phyloP scores from a whole-genome alignment of 2,113 vertebrate species.

The Psettodes erumei region DNA sequence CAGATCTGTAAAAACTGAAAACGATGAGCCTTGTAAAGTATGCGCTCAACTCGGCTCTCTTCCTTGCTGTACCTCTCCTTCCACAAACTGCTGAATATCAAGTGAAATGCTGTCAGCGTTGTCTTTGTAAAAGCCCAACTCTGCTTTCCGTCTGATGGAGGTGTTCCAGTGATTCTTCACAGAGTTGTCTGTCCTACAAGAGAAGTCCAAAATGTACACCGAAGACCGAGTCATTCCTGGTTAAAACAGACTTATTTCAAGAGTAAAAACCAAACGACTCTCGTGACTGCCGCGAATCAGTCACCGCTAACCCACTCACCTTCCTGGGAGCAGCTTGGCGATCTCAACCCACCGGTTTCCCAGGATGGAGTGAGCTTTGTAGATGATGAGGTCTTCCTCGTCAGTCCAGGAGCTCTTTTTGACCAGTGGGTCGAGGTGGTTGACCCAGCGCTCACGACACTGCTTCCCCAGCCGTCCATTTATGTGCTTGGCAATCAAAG shows the following conservation, averaged over 20 bases:
- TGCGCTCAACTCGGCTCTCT: neutral
- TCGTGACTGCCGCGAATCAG: neutral
- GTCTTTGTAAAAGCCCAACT: conserved; percentile 84
- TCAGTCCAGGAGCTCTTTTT: conserved; percentile 92
- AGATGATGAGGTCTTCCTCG: conserved; percentile 94
- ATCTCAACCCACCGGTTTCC: conserved; percentile 97
- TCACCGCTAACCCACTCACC: conserved; percentile 73
- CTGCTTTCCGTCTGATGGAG: conserved; percentile 88
- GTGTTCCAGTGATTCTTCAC: conserved; percentile 97
- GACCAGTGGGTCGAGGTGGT: conserved; percentile 92
- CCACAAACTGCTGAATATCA: conserved; percentile 80
- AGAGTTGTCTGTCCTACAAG: conserved; percentile 89
- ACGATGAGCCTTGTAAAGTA: neutral
- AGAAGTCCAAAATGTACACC: neutral
- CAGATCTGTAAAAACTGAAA: neutral
- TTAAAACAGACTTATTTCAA: neutral
- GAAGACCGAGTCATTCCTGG: neutral
- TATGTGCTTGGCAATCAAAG: conserved; percentile 87
- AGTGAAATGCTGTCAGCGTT: conserved; percentile 71
- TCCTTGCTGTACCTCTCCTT: conserved; percentile 77
- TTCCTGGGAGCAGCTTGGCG: conserved; percentile 93
- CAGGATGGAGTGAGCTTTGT: conserved; percentile 90
- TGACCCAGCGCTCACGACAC: conserved; percentile 94
- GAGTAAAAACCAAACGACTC: neutral
- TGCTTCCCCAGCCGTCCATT: conserved; percentile 92